Conservation (phyloP, 2,797 vertebrate genomes). For the Rhinoraja longicauda region DNA sequence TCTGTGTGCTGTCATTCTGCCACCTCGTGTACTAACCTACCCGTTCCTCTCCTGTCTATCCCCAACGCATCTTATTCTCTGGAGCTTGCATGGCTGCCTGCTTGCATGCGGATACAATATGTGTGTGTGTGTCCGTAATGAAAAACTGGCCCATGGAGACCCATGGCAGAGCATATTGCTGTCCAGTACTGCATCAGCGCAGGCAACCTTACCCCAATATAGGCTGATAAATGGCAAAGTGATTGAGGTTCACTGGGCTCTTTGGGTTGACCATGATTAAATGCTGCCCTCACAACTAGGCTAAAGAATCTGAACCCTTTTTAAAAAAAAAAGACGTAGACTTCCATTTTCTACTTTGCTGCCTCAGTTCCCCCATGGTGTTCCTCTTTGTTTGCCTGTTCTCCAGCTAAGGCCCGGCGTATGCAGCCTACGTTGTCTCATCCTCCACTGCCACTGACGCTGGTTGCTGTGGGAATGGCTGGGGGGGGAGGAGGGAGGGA, state of each 20-base stretch:
- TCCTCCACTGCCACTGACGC: no score
- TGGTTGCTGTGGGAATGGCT: background rate
- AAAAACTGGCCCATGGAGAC: background rate
- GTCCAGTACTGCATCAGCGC: background rate
- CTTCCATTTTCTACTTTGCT: background rate
- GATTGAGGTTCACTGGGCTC: background rate
- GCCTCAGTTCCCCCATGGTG: background rate
- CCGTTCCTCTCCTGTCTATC: slow-evolving; percentile 46
- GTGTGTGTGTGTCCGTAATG: background rate
- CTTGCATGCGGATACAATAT: slow-evolving; percentile 27
- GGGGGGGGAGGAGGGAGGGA: background rate
- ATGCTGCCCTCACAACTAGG: background rate
- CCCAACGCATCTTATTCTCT: slow-evolving; percentile 46
- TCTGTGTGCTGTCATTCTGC: slow-evolving; percentile 19
- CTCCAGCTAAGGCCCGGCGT: background rate
- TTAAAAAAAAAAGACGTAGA: background rate
- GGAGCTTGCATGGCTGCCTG: slow-evolving; percentile 40
- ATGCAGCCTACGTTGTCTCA: background rate
- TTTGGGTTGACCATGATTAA: no score
- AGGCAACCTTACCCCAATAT: background rate
- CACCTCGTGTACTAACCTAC: slow-evolving; percentile 36
- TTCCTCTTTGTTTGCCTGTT: background rate
- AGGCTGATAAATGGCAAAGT: background rate
- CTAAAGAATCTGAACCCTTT: background rate
- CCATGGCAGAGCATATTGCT: background rate